Base-by-base conservation (phyloP, 1,140 invertebrate species). In the Euborellia annulipes region DNA sequence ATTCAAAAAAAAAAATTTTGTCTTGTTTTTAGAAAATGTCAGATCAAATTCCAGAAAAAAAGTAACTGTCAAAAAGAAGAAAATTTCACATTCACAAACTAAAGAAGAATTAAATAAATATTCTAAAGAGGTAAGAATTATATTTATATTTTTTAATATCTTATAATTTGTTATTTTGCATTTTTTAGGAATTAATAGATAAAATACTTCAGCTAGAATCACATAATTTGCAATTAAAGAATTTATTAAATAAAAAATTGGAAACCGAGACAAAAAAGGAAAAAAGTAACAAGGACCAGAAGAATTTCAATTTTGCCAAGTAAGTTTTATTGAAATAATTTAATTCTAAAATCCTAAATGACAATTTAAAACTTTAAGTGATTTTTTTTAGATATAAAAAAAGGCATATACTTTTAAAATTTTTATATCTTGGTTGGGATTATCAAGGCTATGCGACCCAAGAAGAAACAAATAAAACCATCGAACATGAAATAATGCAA, bases 401-500 rank as follows among this genome's bases (percentile, higher is more conserved):
- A 45, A 68, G 90, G 21, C 85, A 90, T 60, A 77, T 98, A 34
- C 67, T 93, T 1, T 63, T 98, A 2, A 85, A 85, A 56, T 69
- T 98, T 1, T 71, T 80, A 13, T 98, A 98, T 60, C 73, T 95
- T 41, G 94, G 95, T 0, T 95, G 91, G 88, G 77, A 93, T 58
- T 95, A 93, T 61, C 75, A 88, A 48, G 94, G 93, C 0, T 84
- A 84, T 60, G 84, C 80, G 0, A 69, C 73, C 2, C 91, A 96
- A 58, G 88, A 93, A 61, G 79, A 89, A 55, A 79, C 76, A 0
- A 69, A 68, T 16, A 75, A 84, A 48, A 96, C 91, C 0, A 82
- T 96, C 44, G 92, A 96, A 63, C 59, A 81, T 53, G 67, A 83
- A 58, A 57, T 98, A 8, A 94, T 97, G 62, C 59, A 77, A 21